These are phyloP conservation scores for Hesperophylax magnus DNA, from an alignment of 1,140 invertebrate genomes.

Conservation along the genomic window DNA sequence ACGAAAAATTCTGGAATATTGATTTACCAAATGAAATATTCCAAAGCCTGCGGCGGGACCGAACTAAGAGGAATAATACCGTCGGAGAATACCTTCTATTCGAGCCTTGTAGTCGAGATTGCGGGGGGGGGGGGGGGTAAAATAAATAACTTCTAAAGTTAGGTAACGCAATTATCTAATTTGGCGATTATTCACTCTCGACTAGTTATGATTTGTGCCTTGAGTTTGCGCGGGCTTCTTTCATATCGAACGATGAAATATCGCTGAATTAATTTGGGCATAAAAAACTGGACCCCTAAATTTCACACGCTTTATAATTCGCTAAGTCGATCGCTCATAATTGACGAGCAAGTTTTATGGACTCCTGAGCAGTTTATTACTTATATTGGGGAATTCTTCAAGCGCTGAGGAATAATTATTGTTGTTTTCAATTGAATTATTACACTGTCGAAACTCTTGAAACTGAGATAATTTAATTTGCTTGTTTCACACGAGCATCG, in stretches of 20 bases:
- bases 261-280: neutral
- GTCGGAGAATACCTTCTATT: too few relatives aligned
- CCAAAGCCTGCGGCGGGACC: too few relatives aligned
- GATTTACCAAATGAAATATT: too few relatives aligned
- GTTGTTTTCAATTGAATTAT: neutral
- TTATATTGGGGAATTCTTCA: neutral
- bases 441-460: slow-evolving; percentile 9
- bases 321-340: slow-evolving; percentile 14
- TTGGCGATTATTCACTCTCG: slow-evolving; percentile 52
- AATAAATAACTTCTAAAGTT: too few relatives aligned
- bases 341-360: slow-evolving; percentile 1
- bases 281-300: slow-evolving; percentile 26
- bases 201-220: slow-evolving; percentile 3
- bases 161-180: slow-evolving; percentile 53
- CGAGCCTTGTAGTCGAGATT: too few relatives aligned
- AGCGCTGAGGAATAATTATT: neutral
- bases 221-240: neutral
- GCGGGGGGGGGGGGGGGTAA: too few relatives aligned
- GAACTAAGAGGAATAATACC: too few relatives aligned
- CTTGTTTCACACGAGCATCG: neutral
- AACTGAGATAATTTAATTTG: slow-evolving; percentile 10
- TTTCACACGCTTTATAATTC: slow-evolving; percentile 14
- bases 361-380: neutral
- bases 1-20: too few relatives aligned
- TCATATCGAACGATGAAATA: slow-evolving; percentile 7